Evolutionary conservation across 2,888 invertebrate genomes (phyloP), one percentile per base, ranked within the genome.

Genomic region (Meganola albula): DNA sequence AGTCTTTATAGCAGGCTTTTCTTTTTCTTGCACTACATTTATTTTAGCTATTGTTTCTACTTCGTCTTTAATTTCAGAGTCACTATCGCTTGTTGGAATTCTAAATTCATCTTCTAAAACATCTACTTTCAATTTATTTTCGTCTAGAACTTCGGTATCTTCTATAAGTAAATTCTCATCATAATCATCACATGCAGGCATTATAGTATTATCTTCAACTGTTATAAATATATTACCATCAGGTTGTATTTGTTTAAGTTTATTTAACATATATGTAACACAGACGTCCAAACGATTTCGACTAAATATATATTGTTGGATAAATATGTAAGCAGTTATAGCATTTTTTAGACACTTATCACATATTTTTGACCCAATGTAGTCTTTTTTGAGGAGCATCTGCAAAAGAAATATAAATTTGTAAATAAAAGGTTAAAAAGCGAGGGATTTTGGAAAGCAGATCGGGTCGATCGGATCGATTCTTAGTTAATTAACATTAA

Each of bases 21-120:
- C 64, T 24, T 53, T 53, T 4, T 43, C 30, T 16, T 44, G 29
- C 1, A 27, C 30, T 4, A 26, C 33, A 1, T 18, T 31, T n/a
- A 14, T 4, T 9, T 20, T 20, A 2, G n/a, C 24, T 12, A n/a
- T 0, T 18, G 23, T 13, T 30, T 34, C 30, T 2, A 11, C 5
- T 21, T 34, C 34, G 1, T 2, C 5, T 9, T 52, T 46, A 0
- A 22, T n/a, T 2, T 51, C 66, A 7, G 28, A 44, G 3, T 72
- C 74, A 32, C 63, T 59, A 0, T 70, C 76, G n/a, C n/a, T n/a
- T 2, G 72, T 66, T 43, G 73, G 53, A 1, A 68, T 4, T 57
- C 84, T 73, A 47, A 74, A 84, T 48, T 84, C 83, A 26, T 84
- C 84, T 64, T 85, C 84, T 31, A 85, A 39, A 4, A 80, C 67